Base-by-base conservation (phyloP, 2,888 invertebrate genomes). In the Megastigmus dorsalis region DNA sequence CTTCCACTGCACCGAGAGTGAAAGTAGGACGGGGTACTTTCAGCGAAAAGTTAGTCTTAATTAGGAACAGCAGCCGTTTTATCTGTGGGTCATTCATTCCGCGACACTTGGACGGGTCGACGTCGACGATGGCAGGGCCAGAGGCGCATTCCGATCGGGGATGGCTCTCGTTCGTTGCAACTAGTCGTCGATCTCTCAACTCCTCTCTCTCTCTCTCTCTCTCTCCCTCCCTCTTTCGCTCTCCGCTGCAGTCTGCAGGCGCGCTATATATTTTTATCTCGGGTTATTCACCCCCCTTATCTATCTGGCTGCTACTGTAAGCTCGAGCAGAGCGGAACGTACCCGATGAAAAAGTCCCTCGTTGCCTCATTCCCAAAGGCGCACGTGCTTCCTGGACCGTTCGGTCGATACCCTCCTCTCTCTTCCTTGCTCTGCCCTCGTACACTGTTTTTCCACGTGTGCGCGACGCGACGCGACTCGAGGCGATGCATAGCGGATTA, bases 281-380 rank as follows among this genome's bases (percentile, higher is more conserved):
- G 82, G 86, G 86, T 87, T 87, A 84, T 87, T 87, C 86, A 87
- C 87, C 87, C 82, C 82, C 83, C 82, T 82, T 78, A 77, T 80
- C 70, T 77, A 68, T 59, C 71, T 43, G 43, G 20, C 50, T 60
- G 15, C 18, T n/a, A n/a, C 36, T 1, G 41, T 7, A n/a, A n/a
- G 30, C 28, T 50, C 52, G 18, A 41, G 38, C 52, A 28, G 20
- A 10, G 41, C 23, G 50, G 3, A 18, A 10, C 26, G 54, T n/a
- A n/a, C n/a, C 41, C 23, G 38, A 20, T 7, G 59, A 26, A 15
- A n/a, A n/a, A 15, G 18, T 48, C 23, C 15, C 69, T 60, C 48
- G n/a, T 48, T 59, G 57, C 66, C 30, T 33, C 54, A 55, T 33
- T 23, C 15, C 23, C 20, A 15, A 9, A 23, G 26, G 9, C 20